Percentiles rank a stretch among this genome's conserved stretches.
Conservation (phyloP, 2,888 invertebrate genomes). For the Dichetophora obliterata region DNA sequence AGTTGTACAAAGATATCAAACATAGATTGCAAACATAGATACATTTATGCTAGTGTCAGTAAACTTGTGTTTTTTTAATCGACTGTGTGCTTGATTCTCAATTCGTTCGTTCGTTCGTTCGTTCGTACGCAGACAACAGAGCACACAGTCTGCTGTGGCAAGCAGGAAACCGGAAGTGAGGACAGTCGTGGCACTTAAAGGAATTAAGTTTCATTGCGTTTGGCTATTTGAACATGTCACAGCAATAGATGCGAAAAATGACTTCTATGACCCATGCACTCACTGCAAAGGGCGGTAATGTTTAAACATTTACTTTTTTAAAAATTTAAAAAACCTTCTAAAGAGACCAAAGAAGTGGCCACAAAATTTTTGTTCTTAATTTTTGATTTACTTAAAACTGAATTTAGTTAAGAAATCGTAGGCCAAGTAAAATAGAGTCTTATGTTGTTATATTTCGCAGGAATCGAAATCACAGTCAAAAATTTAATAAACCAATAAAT, state of each 20-base stretch:
- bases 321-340: too few relatives aligned
- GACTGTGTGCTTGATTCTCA: neutral
- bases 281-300: neutral
- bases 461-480: too few relatives aligned
- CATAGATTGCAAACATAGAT: too few relatives aligned
- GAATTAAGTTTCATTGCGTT: slow-evolving; percentile 31
- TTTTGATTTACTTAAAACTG: too few relatives aligned
- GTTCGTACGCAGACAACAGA: neutral
- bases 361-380: too few relatives aligned
- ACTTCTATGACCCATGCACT: neutral
- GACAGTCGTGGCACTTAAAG: slow-evolving; percentile 33
- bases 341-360: too few relatives aligned
- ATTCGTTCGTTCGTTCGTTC: neutral
- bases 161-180: slow-evolving; percentile 38
- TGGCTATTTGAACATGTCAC: neutral
- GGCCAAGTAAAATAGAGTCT: too few relatives aligned
- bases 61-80: neutral
- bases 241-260: neutral
- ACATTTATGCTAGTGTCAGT: neutral
- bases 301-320: too few relatives aligned
- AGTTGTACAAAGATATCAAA: too few relatives aligned
- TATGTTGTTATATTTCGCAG: too few relatives aligned
- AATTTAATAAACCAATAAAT: too few relatives aligned
- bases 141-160: neutral
- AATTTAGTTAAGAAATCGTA: too few relatives aligned